Percentiles rank a stretch among this genome's conserved stretches.
These are phyloP conservation scores for Epiblema foenella DNA, from an alignment of 2,888 invertebrate genomes.

Conservation along the genomic window DNA sequence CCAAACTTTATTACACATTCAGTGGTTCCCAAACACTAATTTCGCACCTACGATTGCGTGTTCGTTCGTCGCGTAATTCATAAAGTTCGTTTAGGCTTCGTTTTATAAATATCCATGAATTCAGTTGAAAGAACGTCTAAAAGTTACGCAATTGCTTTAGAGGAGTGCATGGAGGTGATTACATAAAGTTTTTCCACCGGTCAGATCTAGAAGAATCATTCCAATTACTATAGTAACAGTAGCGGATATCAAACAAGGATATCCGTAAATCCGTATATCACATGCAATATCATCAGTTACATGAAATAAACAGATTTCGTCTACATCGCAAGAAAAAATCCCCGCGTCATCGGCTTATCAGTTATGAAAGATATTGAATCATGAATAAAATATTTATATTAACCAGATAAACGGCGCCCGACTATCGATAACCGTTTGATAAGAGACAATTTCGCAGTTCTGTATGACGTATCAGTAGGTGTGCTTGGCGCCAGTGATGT, in stretches of 20 bases:
- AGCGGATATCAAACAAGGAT: constrained; percentile 10
- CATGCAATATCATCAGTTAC: not conserved
- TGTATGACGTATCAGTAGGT: constrained; percentile 34
- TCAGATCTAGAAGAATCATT: too few relatives aligned
- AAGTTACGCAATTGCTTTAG: too few relatives aligned
- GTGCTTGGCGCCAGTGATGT: constrained; percentile 39
- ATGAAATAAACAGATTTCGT: constrained; percentile 18
- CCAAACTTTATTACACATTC: constrained; percentile 43
- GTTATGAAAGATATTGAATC: constrained; percentile 38
- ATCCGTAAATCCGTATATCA: too few relatives aligned
- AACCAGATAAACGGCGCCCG: constrained; percentile 35
- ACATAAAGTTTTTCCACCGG: too few relatives aligned
- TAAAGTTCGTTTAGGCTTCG: not conserved
- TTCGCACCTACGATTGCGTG: constrained; percentile 35
- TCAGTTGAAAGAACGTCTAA: too few relatives aligned
- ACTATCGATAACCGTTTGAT: constrained; percentile 30
- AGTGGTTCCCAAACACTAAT: constrained; percentile 40
- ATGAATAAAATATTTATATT: constrained; percentile 39
- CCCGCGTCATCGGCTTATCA: constrained; percentile 16
- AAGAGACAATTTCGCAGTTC: constrained; percentile 32
- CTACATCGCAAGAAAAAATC: not conserved
- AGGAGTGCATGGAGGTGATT: too few relatives aligned
- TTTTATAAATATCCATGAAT: not conserved
- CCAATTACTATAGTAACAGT: too few relatives aligned
- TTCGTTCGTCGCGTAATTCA: constrained; percentile 1